Evolutionary conservation across 1,140 invertebrate genomes (phyloP).

Genomic region (Papilio polyxenes): DNA sequence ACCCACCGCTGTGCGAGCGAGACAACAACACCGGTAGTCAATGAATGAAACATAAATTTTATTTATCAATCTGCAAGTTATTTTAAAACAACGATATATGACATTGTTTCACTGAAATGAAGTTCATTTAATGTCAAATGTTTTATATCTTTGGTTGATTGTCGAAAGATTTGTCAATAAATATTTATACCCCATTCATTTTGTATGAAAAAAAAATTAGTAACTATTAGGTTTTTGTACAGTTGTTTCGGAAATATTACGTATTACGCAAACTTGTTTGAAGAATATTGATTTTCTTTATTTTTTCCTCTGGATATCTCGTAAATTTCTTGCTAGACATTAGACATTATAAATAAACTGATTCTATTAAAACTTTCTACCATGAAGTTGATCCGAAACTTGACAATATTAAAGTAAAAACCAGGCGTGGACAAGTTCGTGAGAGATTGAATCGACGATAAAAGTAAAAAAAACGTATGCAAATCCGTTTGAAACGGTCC

Average conservation of each 20-base stretch:
- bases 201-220: too few relatives aligned
- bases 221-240: too few relatives aligned
- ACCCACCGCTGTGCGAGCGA: neutral
- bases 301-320: too few relatives aligned
- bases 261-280: too few relatives aligned
- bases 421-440: neutral
- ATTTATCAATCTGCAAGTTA: neutral
- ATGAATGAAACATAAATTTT: neutral
- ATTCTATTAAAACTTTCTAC: neutral
- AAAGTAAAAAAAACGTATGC: neutral
- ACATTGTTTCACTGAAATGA: neutral
- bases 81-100: neutral
- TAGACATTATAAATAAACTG: too few relatives aligned
- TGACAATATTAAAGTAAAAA: neutral
- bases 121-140: neutral
- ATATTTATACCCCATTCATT: too few relatives aligned
- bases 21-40: conserved; percentile 1
- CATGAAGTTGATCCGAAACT: neutral
- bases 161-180: too few relatives aligned
- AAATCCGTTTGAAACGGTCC: conserved; percentile 19
- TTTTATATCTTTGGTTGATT: neutral
- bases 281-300: too few relatives aligned
- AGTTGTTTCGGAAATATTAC: too few relatives aligned
- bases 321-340: too few relatives aligned
- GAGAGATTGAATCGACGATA: neutral